These are phyloP conservation scores for Amiota communis DNA, from an alignment of 2,888 invertebrate species.

Conservation along the genomic window DNA sequence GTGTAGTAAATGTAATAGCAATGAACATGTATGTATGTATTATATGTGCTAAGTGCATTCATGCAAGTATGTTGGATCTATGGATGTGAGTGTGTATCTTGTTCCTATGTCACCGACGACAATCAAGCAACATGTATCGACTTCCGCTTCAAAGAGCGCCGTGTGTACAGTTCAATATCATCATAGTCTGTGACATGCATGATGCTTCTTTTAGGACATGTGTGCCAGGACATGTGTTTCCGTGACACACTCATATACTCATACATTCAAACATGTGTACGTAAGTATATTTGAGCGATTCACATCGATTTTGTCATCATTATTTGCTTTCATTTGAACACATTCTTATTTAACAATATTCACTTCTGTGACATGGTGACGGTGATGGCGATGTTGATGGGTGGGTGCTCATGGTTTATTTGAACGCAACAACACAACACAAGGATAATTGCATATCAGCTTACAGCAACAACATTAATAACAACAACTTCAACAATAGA, in stretches of 20 bases:
- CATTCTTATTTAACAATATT: not conserved
- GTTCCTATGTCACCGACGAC: constrained; percentile 2
- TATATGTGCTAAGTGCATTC: not conserved
- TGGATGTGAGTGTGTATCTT: not conserved
- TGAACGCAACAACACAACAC: not conserved
- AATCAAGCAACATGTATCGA: constrained; percentile 8
- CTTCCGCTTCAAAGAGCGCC: constrained; percentile 1
- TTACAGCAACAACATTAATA: not conserved
- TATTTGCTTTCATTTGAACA: not conserved
- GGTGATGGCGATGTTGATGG: too few relatives aligned
- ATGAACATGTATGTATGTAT: not conserved
- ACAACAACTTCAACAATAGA: constrained; percentile 22
- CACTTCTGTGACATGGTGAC: too few relatives aligned
- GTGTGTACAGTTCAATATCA: not conserved
- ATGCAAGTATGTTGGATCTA: not conserved
- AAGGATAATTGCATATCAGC: constrained; percentile 6
- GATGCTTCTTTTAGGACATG: not conserved
- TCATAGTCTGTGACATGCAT: not conserved
- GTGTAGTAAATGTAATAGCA: not conserved
- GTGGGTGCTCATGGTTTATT: too few relatives aligned
- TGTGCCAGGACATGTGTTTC: not conserved
- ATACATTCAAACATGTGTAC: too few relatives aligned
- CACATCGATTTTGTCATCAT: constrained; percentile 4
- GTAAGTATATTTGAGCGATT: not conserved
- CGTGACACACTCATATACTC: not conserved